Conservation (phyloP, 2,888 invertebrate genomes). For the Brassicogethes aeneus region DNA sequence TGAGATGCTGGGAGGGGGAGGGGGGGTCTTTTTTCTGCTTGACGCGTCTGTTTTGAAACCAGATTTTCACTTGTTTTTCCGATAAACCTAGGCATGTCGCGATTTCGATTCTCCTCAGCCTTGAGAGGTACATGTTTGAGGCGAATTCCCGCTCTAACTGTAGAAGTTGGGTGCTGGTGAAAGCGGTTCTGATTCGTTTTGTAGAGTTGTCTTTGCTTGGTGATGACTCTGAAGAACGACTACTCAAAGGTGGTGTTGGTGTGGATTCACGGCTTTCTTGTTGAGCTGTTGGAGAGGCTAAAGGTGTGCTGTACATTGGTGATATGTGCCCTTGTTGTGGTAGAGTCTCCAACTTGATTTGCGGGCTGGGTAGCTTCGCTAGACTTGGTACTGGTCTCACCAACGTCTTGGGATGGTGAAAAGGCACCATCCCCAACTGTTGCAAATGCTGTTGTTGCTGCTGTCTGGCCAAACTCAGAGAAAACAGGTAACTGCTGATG, state of each 20-base stretch:
- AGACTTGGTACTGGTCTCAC: conserved; percentile 33
- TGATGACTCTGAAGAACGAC: conserved; percentile 41
- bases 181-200: conserved; percentile 87
- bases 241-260: conserved; percentile 45
- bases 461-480: conserved; percentile 54
- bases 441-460: conserved; percentile 34
- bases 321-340: conserved; percentile 15
- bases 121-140: conserved; percentile 82
- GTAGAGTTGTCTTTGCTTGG: conserved; percentile 55
- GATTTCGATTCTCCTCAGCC: conserved; percentile 84
- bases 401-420: conserved; percentile 24
- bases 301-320: conserved; percentile 16
- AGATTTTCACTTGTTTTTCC: conserved; percentile 92
- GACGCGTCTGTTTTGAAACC: conserved; percentile 91
- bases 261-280: conserved; percentile 46
- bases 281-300: conserved; percentile 20
- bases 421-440: conserved; percentile 39
- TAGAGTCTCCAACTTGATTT: conserved; percentile 9
- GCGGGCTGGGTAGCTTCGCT: conserved; percentile 27
- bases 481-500: conserved; percentile 55
- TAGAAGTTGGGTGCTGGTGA: conserved; percentile 81
- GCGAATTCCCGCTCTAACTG: conserved; percentile 85
- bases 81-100: conserved; percentile 80
- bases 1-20: conserved; percentile 18
- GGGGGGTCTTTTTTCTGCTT: conserved; percentile 84